Percentiles rank a stretch among this genome's conserved stretches.
Evolutionary conservation across 1,140 invertebrate species (phyloP).

Genomic region (Panagrolaimus sp.): DNA sequence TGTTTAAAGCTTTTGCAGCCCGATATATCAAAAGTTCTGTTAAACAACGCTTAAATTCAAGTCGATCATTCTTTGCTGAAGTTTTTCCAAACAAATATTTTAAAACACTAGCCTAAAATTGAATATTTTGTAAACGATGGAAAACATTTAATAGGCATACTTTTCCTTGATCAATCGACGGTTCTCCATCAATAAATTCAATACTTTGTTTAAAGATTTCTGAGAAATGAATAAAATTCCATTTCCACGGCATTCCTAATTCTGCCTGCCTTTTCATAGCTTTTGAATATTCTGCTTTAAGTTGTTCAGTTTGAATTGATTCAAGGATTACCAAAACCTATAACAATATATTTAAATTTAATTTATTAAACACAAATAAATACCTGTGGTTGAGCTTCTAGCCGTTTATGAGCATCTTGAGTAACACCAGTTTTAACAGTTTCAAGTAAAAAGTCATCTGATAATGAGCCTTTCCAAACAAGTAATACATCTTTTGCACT

Average conservation of each 20-base stretch:
- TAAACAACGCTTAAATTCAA: background rate
- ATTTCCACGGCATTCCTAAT: background rate
- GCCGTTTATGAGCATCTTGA: background rate
- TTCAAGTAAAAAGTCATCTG: background rate
- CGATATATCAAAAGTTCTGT: background rate
- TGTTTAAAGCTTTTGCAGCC: background rate
- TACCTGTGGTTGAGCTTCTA: conserved; percentile 6
- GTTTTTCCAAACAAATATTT: background rate
- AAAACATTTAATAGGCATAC: background rate
- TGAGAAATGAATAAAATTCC: background rate
- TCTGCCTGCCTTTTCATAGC: background rate
- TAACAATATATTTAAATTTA: background rate
- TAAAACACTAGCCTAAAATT: conserved; percentile 1
- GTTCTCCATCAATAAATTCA: background rate
- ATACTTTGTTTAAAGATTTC: background rate
- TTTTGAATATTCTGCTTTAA: background rate
- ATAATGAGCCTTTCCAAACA: background rate
- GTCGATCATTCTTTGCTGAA: background rate
- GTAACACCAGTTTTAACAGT: background rate
- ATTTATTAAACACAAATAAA: background rate
- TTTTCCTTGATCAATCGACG: background rate
- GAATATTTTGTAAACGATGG: background rate
- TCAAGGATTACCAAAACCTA: background rate
- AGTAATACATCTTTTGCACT: background rate
- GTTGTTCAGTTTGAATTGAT: background rate